Evolutionary conservation across 2,797 vertebrate species (phyloP), one percentile per base, ranked within the genome.

Genomic region (Carduelis carduelis): DNA sequence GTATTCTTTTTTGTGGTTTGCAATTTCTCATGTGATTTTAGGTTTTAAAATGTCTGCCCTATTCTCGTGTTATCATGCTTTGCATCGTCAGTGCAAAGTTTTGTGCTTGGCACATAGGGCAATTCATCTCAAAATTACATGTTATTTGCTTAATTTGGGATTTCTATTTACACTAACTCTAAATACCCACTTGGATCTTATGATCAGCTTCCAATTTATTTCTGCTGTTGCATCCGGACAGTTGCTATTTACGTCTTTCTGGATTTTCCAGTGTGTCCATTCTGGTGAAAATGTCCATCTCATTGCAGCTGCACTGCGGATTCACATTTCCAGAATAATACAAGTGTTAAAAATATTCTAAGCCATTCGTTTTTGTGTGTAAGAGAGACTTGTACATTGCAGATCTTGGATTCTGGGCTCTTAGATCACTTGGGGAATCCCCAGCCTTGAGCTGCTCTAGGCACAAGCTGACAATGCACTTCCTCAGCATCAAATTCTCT

Each of bases 111-210:
- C 84, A 66, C 77, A 59, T 89, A 66, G 65, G 89, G 47, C 71
- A 85, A 74, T 96, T 96, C 71, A 22, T 87, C 92, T 93, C 89
- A 64, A 95, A 96, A 96, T 96, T 92, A 94, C 92, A 95, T 94
- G 92, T 93, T 95, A 96, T 97, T 97, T 96, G 84, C 92, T 96
- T 96, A 96, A 95, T 96, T 96, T 92, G 89, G 87, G 91, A 93
- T 92, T 96, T 96, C 91, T 96, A 92, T 95, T 95, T 97, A 93
- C 95, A 94, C 91, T 81, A 64, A 79, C 94, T 87, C 79, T 95
- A 97, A 97, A 95, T 89, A 91, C 55, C 88, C 41, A 49, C 93
- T 97, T 91, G 79, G 82, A 78, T 95, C 85, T 88, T 95, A 88
- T 91, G 89, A 89, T 96, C 82, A 83, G 89, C 87, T 90, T 96